Evolutionary conservation across 2,888 invertebrate genomes (phyloP), one percentile per base, ranked within the genome.

Genomic region (Stenurella melanura): DNA sequence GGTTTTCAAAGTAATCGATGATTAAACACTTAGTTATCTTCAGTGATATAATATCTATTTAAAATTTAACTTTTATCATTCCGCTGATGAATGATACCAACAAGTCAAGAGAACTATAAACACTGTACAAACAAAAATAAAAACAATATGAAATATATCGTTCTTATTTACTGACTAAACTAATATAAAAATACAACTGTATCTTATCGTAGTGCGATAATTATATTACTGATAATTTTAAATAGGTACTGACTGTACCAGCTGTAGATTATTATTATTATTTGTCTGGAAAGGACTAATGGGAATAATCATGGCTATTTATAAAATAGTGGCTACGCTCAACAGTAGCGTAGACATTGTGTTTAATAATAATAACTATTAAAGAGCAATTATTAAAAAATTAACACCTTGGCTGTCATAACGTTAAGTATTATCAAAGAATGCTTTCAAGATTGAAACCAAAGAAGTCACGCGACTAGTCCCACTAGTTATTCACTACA

Each of bases 161-260:
- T 79, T 80, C 80, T 82, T 83, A 83, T 82, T 82, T 83, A 82
- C 83, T 81, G 81, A 82, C 81, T 80, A 80, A 80, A 82, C 80
- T 80, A 79, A 74, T 77, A 84, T 83, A 84, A 84, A 83, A 85
- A 85, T 85, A 85, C 78, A 71, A 68, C 71, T 70, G 57, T 79
- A 79, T 81, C 80, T 84, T 83, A 83, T 83, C 82, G 42, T 11
- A 56, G 42, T 54, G 70, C 54, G 72, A 72, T 72, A 77, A 73
- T 68, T 74, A 76, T 76, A 78, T 76, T 75, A 30, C 60, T 72
- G 77, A 77, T 78, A 77, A 78, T 63, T 56, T 72, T 74, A 73
- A 71, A 68, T 70, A 73, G 69, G 71, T 75, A 69, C 75, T 73
- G 73, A 69, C 73, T 73, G 73, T 70, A 56, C 70, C 19, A 4